Evolutionary conservation across 2,113 vertebrate species (phyloP), one percentile per base, ranked within the genome.

Genomic region (Pachycephala philippinensis): DNA sequence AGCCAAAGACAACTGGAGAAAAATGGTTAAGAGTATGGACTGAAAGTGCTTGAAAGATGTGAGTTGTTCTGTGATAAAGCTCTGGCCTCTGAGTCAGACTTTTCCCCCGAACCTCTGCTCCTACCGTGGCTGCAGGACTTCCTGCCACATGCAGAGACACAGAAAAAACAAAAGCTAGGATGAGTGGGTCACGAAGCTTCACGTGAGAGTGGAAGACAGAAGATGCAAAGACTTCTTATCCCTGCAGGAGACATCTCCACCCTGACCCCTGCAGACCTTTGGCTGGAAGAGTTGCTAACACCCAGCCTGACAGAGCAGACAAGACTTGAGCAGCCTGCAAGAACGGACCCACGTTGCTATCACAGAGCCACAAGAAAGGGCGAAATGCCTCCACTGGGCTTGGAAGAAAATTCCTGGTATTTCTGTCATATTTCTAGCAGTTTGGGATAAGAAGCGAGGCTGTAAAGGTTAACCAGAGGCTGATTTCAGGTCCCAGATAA

Each of bases 291-390:
- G 39, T 22, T 40, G 3, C 24, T 44, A 35, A 60, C 27, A 56
- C 10, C 5, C 5, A 2, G 13, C 53, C 13, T 23, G 40, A 40
- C 37, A 64, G 30, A 37, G n/a, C 5, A 7, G 39, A 75, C 31
- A 6, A 50, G 19, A 40, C 26, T 66, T 0, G 0, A 64, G 70
- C 23, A 90, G 49, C 10, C 49, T 65, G 42, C n/a, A 53, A 61
- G 71, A 35, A 47, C 0, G 0, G 35, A 65, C 24, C 10, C n/a
- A 44, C 0, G 0, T 2, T 0, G 3, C n/a, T 15, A 42, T 33
- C 33, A 11, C 4, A 54, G 35, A 69, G 56, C 27, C 70, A 54
- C n/a, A 21, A 15, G 52, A 65, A 79, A 86, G 15, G 13, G 44
- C n/a, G 47, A 50, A 68, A 50, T 11, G 4, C 1, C 56, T 57